A percentile compares a stretch with the other conserved stretches of the same genome.
phyloP scores from a whole-genome alignment of 2,113 vertebrate genomes.

The Furnarius figulus region DNA sequence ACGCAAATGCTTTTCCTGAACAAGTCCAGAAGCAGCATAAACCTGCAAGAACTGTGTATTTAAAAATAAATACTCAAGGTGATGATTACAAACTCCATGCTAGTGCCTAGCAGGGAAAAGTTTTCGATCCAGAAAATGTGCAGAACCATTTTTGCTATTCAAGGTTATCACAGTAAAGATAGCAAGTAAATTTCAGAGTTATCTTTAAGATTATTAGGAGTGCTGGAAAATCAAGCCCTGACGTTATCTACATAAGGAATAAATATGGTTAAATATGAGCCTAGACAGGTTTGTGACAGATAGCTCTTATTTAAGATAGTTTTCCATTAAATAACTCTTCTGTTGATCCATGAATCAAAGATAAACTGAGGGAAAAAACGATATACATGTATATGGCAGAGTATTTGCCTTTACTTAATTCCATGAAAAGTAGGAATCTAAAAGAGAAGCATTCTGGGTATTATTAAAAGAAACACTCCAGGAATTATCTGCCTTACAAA shows the following conservation, averaged over 20 bases:
- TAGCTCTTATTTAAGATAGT: background rate
- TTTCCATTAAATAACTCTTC: background rate
- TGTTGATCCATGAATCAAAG: background rate
- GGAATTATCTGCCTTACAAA: background rate
- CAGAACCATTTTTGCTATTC: background rate
- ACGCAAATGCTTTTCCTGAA: background rate
- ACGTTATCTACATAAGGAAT: background rate
- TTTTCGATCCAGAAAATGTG: background rate
- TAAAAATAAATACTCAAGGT: background rate
- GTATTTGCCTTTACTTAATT: background rate
- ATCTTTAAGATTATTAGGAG: slow-evolving; percentile 28
- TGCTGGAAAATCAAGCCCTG: slow-evolving; percentile 4
- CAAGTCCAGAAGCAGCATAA: background rate
- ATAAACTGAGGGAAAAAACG: background rate
- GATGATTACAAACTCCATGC: background rate
- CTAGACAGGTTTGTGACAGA: background rate
- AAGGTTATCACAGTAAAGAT: slow-evolving; percentile 16
- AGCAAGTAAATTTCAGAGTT: slow-evolving; percentile 20
- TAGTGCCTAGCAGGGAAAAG: background rate
- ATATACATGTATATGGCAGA: background rate
- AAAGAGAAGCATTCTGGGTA: background rate
- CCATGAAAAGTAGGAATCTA: background rate
- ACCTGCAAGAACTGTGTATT: background rate
- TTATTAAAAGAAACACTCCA: background rate
- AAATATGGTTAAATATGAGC: background rate